A percentile compares a stretch with the other conserved stretches of the same genome.
phyloP scores from a whole-genome alignment of 2,888 invertebrate species.

The Orgyia antiqua region DNA sequence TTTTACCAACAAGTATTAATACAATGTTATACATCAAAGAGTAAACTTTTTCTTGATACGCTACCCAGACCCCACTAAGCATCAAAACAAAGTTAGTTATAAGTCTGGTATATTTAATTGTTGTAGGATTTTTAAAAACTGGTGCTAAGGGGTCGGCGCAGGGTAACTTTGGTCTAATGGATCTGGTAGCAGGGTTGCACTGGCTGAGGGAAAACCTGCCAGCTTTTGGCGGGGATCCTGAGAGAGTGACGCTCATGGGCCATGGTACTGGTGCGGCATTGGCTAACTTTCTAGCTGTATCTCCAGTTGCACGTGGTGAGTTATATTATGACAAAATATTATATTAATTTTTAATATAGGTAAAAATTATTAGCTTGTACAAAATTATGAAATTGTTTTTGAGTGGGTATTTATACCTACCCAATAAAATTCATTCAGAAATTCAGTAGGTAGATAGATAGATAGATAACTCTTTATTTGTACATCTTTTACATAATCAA shows the following conservation, averaged over 20 bases:
- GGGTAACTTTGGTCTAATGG: constrained; percentile 95
- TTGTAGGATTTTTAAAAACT: constrained; percentile 93
- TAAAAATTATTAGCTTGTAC: neutral
- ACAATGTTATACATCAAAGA: too few species aligned
- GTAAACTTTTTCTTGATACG: too few species aligned
- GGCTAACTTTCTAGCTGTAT: constrained; percentile 96
- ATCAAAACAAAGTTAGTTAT: too few species aligned
- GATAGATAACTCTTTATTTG: too few species aligned
- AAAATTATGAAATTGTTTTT: too few species aligned
- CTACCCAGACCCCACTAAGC: too few species aligned
- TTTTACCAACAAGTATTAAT: too few species aligned
- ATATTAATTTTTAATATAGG: neutral
- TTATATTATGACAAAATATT: constrained; percentile 4
- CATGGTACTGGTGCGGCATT: constrained; percentile 98
- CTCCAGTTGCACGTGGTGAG: constrained; percentile 95
- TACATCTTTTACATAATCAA: too few species aligned
- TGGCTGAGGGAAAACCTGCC: constrained; percentile 97
- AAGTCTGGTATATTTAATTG: too few species aligned
- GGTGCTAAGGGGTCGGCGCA: constrained; percentile 92
- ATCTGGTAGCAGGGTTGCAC: constrained; percentile 95
- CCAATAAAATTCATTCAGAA: too few species aligned
- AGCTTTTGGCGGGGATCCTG: constrained; percentile 96
- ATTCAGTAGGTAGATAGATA: too few species aligned
- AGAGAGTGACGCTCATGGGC: constrained; percentile 95
- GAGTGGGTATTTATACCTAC: too few species aligned